Evolutionary conservation across 2,113 vertebrate genomes (phyloP).

Genomic region (Prunella himalayana): DNA sequence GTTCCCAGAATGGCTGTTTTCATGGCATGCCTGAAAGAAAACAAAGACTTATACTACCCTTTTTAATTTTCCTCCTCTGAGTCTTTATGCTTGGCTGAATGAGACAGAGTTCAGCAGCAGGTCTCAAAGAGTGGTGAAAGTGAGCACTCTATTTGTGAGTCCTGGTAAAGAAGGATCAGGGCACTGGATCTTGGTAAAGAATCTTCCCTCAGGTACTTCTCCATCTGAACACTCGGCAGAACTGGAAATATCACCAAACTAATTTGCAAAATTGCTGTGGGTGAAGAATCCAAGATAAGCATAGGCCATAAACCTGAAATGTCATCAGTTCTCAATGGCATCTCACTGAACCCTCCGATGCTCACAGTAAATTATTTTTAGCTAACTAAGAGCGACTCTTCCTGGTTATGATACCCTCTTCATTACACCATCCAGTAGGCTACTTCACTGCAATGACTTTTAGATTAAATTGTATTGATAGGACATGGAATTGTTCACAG

Average conservation of each 20-base stretch:
- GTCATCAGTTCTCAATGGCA: neutral
- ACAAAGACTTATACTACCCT: conserved; percentile 49
- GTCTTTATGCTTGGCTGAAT: conserved; percentile 28
- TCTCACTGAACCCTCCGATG: neutral
- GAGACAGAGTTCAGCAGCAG: conserved; percentile 21
- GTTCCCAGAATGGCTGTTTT: conserved; percentile 65
- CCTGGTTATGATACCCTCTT: neutral
- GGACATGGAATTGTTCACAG: neutral
- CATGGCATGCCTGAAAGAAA: conserved; percentile 61
- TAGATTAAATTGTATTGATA: conserved; percentile 18
- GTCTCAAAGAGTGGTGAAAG: neutral
- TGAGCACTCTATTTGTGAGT: neutral
- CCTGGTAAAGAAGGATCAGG: conserved; percentile 8
- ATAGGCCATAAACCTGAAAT: conserved; percentile 51
- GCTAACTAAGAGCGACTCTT: neutral
- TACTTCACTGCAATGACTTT: conserved; percentile 1
- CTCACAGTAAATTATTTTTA: conserved; percentile 5
- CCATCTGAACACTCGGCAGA: neutral
- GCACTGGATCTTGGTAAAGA: neutral
- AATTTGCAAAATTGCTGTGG: conserved; percentile 45
- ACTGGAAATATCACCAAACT: conserved; percentile 44
- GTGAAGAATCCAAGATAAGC: conserved; percentile 47
- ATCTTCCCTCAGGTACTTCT: conserved; percentile 9
- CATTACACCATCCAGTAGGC: neutral
- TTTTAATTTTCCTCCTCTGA: conserved; percentile 56